These are phyloP conservation scores for Malacoraja senta DNA, from an alignment of 2,797 vertebrate genomes.

Conservation along the genomic window DNA sequence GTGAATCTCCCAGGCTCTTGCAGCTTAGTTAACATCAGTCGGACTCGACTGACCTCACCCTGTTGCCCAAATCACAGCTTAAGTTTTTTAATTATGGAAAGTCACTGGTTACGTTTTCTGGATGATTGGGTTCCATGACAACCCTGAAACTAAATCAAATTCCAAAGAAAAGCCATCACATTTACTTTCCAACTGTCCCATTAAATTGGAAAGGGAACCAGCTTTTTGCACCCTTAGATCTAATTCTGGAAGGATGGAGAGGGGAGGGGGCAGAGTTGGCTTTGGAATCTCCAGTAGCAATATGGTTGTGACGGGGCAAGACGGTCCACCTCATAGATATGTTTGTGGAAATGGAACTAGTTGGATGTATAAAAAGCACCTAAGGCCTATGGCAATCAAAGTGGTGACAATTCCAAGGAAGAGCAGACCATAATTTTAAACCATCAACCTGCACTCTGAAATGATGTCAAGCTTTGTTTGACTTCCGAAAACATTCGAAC, in stretches of 20 bases:
- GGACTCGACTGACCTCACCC: not conserved
- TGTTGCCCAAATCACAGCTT: not conserved
- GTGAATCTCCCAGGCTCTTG: no score
- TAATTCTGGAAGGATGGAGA: no score
- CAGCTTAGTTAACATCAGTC: no score
- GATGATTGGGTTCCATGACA: not conserved
- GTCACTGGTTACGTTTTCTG: not conserved
- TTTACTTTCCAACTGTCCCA: not conserved
- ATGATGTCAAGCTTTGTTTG: not conserved
- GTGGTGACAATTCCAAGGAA: not conserved
- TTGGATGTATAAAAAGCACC: not conserved
- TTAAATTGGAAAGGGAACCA: not conserved
- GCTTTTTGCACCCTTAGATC: not conserved
- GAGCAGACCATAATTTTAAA: not conserved
- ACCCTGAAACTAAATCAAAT: not conserved
- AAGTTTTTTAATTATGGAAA: not conserved
- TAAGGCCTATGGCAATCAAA: not conserved
- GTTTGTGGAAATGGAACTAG: not conserved
- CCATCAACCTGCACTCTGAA: not conserved
- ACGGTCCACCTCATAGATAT: not conserved
- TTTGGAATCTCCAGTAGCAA: not conserved
- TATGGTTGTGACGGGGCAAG: not conserved
- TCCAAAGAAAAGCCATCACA: not conserved
- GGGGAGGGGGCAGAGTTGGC: not conserved
- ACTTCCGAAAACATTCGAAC: not conserved